phyloP scores from a whole-genome alignment of 2,888 invertebrate species.

The Drosophila paucipuncta region DNA sequence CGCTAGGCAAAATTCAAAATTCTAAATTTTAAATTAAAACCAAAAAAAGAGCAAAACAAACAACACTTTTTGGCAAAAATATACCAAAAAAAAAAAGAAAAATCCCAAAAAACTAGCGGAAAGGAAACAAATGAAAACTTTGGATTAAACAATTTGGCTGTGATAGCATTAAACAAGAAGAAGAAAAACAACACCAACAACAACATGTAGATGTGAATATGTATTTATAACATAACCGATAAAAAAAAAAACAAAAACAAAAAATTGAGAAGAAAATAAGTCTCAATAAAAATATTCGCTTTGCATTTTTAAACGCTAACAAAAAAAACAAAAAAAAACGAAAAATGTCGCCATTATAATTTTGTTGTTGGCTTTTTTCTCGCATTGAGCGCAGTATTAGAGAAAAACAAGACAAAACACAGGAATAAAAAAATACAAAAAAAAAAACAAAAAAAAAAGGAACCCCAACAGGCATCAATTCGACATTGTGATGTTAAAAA shows the following conservation, averaged over 20 bases:
- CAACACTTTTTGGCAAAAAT: conserved; percentile 70
- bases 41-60: conserved; percentile 45
- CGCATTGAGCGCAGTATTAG: conserved; percentile 75
- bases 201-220: conserved; percentile 20
- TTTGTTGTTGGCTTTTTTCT: conserved; percentile 77
- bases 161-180: conserved; percentile 83
- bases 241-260: conserved; percentile 29
- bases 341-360: conserved; percentile 49
- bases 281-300: conserved; percentile 55
- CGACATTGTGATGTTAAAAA: conserved; percentile 82
- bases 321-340: conserved; percentile 28
- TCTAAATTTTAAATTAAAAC: conserved; percentile 78
- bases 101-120: conserved; percentile 28
- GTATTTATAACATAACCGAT: conserved; percentile 50
- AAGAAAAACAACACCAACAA: conserved; percentile 23
- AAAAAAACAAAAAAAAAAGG: conserved; percentile 14
- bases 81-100: conserved; percentile 40
- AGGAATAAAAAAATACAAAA: conserved; percentile 10
- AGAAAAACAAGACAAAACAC: conserved; percentile 40
- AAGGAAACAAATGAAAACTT: conserved; percentile 73
- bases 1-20: conserved; percentile 85
- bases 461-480: conserved; percentile 71
- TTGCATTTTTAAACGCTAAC: conserved; percentile 49
- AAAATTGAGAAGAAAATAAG: conserved; percentile 14
- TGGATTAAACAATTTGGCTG: conserved; percentile 85